Base-by-base conservation (phyloP, 1,140 invertebrate genomes). In the Apolygus lucorum region DNA sequence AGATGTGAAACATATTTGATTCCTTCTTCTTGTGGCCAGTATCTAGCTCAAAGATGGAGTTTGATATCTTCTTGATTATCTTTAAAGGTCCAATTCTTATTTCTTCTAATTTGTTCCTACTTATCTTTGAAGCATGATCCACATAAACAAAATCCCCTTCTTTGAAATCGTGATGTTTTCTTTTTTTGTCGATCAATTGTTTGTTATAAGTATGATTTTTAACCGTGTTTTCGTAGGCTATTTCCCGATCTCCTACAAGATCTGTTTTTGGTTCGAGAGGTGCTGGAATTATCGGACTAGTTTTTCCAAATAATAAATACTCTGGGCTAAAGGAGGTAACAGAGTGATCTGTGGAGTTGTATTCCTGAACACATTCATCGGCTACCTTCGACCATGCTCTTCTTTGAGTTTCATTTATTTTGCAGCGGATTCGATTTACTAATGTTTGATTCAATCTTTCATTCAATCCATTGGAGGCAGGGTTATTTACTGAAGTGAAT, bases 391-490 rank as follows among this genome's bases (percentile, higher is more conserved):
- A 62, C 54, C 54, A 62, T 21, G 54, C 8, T 62, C 54, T 4
- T 11, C 24, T 8, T 8, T 2, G 4, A 2, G 2, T 8, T 64
- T 64, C 63, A 28, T 28, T 64, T 28, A 64, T 64, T 28, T 28
- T 64, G 27, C 63, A 64, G 13, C 63, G 63, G 22, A 64, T 26
- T 8, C 63, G 63, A 22, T 64, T 64, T 2, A 64, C 63, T 22
- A 64, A 28, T 8, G 63, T 64, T 28, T 64, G 63, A 21, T 66
- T 52, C 22, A 66, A 13, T 27, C 69, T 28, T 49, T 70, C 69
- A 25, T 70, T 70, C 2, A 70, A 24, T 26, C 63, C 63, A 64
- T 64, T 64, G 2, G 27, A 64, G 14, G 14, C 2, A 24, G 63
- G 22, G 22, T 21, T 11, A 64, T 64, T 26, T 2, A 64, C 28